Base-by-base conservation (phyloP, 2,113 vertebrate genomes). In the Boulengeromyrus knoepffleri region DNA sequence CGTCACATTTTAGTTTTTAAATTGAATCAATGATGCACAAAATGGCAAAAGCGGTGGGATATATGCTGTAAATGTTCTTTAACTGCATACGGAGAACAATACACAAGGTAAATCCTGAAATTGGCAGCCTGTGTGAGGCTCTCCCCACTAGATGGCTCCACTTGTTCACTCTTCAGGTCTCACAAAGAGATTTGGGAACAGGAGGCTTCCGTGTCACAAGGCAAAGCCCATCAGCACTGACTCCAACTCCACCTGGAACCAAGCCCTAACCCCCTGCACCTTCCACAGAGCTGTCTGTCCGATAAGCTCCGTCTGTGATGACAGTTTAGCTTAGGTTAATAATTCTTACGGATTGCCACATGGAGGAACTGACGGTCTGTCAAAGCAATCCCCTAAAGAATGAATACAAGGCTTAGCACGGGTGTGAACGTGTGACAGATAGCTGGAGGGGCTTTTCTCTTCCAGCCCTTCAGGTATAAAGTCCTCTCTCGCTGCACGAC, bases 351-450 rank as follows among this genome's bases (percentile, higher is more conserved):
- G 77, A 31, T 39, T 39, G 49, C 49, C 47, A 9, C 31, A 50
- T 4, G 77, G 13, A n/a, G 49, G 88, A 27, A 53, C 15, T 62
- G 89, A 85, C 80, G 77, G 52, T 7, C 42, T 46, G 89, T 58
- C 89, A 85, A 83, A 83, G 80, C 50, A 56, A 89, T 85, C 77
- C 89, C 89, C 27, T 85, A n/a, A 17, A 85, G 89, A 89, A 52
- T 89, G 49, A 89, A 77, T 21, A 80, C 47, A 31, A 19, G 70
- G 88, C 88, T 89, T 89, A 89, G 42, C 66, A 45, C 0, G 3
- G 46, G 74, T 49, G 5, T 62, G 80, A 89, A 58, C 27, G 80
- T 49, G 10, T 47, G 89, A 89, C 89, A 85, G 77, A 9, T 24
- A 53, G 42, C 39, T 42, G 52, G 50, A 19, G n/a, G 12, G 42